Base-by-base conservation (phyloP, 2,888 invertebrate species). In the Sesamia inferens region DNA sequence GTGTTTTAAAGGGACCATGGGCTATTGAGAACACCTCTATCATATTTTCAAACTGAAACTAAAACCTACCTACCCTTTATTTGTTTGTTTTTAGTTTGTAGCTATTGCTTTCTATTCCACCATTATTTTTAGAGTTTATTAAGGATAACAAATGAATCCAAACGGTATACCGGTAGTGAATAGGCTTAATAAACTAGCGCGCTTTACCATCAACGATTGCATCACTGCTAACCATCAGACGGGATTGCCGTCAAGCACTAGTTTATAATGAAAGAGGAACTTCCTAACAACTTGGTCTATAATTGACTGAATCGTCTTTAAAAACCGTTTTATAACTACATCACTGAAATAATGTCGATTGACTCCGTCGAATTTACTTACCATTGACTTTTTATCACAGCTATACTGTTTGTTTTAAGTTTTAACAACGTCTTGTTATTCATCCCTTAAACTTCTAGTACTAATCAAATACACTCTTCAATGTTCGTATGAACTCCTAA, bases 21-120 rank as follows among this genome's bases (percentile, higher is more conserved):
- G 8, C 10, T 24, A 31, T 47, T n/a, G 7, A 11, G n/a, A 39
- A 48, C 39, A 5, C 3, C 16, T 3, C 8, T 31, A 16, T 11
- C 22, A 19, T 19, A 16, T 24, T 19, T 39, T 16, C 5, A 1
- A 22, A 39, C 22, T 7, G 3, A 22, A 47, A 68, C 47, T 16
- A 16, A 24, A 57, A 8, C 31, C 4, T 24, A 8, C 54, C 22
- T 16, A 31, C 8, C 16, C 5, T 10, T 16, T 16, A 10, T 58
- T 31, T 47, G 4, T 10, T 42, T 24, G 24, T 31, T 31, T 31
- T 31, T 31, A 11, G 39, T 47, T 11, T 64, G 54, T 64, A 54
- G 39, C n/a, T 64, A 63, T 71, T 78, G 51, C 63, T 54, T 77
- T 71, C 44, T 19, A 16, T 44, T 11, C 13, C 5, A 48, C 7